These are phyloP conservation scores for Ectemnius lituratus DNA, from an alignment of 2,888 invertebrate genomes.

Conservation along the genomic window DNA sequence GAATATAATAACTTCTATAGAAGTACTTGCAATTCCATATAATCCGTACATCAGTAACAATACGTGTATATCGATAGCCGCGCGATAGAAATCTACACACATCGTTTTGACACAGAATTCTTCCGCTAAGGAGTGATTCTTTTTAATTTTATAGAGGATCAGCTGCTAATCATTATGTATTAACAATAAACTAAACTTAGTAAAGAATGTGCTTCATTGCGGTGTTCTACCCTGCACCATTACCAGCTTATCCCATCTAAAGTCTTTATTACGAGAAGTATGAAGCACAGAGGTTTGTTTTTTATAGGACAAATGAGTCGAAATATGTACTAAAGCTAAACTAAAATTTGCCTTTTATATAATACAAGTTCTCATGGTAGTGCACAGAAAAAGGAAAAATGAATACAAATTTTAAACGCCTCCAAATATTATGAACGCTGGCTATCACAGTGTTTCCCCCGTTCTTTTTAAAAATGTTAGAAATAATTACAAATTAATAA, in stretches of 20 bases:
- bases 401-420: constrained; percentile 8
- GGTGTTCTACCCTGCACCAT: too few species aligned
- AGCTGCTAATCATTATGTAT: too few species aligned
- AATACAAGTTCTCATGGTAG: neutral
- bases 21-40: constrained; percentile 45
- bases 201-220: too few species aligned
- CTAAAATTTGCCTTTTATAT: too few species aligned
- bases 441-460: constrained; percentile 51
- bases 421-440: constrained; percentile 41
- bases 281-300: neutral
- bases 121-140: too few species aligned
- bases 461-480: constrained; percentile 5
- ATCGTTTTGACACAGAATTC: neutral
- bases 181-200: too few species aligned
- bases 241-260: too few species aligned
- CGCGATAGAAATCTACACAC: neutral
- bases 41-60: neutral
- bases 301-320: neutral
- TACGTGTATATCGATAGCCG: neutral
- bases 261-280: too few species aligned
- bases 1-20: constrained; percentile 30
- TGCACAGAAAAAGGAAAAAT: neutral
- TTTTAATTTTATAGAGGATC: too few species aligned
- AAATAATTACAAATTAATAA: constrained; percentile 12
- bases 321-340: too few species aligned